Percentiles rank a stretch among this genome's conserved stretches.
Conservation (phyloP, 2,797 vertebrate genomes). For the Carapus acus region DNA sequence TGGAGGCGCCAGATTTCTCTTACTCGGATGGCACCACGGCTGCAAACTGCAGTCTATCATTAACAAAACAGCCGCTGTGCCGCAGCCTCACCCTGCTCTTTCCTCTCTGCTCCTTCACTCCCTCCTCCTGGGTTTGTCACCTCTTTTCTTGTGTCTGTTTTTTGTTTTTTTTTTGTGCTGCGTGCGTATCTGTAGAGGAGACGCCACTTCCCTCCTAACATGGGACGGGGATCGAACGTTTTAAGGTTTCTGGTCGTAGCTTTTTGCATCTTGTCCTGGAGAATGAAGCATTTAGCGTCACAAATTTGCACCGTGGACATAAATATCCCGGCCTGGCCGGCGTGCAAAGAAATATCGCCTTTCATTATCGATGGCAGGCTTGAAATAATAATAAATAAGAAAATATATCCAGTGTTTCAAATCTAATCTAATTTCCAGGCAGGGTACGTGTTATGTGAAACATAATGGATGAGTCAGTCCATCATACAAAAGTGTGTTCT, state of each 20-base stretch:
- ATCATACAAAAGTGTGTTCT: too few species aligned
- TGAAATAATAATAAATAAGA: too few species aligned
- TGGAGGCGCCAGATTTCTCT: background rate
- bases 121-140: too few species aligned
- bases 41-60: background rate
- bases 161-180: conserved; percentile 32
- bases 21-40: conserved; percentile 1
- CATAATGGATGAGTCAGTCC: conserved; percentile 1
- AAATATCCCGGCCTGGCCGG: background rate
- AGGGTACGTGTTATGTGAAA: background rate
- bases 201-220: conserved; percentile 33
- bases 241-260: conserved; percentile 26
- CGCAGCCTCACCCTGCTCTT: conserved; percentile 5
- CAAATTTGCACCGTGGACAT: conserved; percentile 8
- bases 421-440: too few species aligned
- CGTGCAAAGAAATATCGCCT: background rate
- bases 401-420: too few species aligned
- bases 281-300: background rate
- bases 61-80: background rate
- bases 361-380: too few species aligned
- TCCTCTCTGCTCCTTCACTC: background rate
- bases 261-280: conserved; percentile 13
- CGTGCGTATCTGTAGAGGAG: conserved; percentile 41
- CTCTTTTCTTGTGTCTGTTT: conserved; percentile 10
- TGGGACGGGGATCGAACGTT: conserved; percentile 22